These are phyloP conservation scores for Fistularia tabacaria DNA, from an alignment of 2,797 vertebrate species.

Conservation along the genomic window DNA sequence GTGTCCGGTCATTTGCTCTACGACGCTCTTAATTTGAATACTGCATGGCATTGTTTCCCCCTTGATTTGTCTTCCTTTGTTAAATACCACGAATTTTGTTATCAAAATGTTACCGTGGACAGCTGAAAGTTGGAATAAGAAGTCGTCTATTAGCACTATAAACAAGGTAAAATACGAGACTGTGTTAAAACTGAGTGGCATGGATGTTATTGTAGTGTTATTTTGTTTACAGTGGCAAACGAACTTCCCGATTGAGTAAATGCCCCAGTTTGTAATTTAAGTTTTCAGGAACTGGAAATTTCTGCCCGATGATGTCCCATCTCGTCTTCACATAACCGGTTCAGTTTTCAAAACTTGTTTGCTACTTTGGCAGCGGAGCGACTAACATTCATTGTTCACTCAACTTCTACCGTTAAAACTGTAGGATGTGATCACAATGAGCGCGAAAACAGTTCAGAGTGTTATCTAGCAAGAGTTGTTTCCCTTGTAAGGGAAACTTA, in stretches of 20 bases:
- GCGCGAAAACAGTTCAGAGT: constrained; percentile 10
- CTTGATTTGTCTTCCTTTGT: neutral
- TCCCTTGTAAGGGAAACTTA: neutral
- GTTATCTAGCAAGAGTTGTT: no score
- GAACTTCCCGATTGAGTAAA: no score
- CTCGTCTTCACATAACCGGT: no score
- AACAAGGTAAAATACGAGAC: neutral
- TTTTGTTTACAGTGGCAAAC: no score
- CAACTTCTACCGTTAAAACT: constrained; percentile 20
- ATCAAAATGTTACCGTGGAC: constrained; percentile 52
- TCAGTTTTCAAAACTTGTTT: no score
- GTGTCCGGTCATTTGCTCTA: fast-evolving
- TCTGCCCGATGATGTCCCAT: no score
- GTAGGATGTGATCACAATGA: constrained; percentile 10
- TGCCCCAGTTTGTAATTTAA: no score
- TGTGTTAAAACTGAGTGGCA: neutral
- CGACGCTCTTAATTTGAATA: constrained; percentile 43
- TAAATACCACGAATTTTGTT: constrained; percentile 14
- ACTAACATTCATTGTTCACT: constrained; percentile 23
- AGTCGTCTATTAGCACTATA: neutral
- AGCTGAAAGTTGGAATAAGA: constrained; percentile 26
- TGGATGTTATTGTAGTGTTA: no score
- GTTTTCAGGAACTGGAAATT: no score
- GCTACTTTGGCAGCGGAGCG: no score
- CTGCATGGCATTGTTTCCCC: neutral